Percentiles rank a stretch among this genome's conserved stretches.
Evolutionary conservation across 2,888 invertebrate genomes (phyloP).

Genomic region (Apocheima hispidaria): DNA sequence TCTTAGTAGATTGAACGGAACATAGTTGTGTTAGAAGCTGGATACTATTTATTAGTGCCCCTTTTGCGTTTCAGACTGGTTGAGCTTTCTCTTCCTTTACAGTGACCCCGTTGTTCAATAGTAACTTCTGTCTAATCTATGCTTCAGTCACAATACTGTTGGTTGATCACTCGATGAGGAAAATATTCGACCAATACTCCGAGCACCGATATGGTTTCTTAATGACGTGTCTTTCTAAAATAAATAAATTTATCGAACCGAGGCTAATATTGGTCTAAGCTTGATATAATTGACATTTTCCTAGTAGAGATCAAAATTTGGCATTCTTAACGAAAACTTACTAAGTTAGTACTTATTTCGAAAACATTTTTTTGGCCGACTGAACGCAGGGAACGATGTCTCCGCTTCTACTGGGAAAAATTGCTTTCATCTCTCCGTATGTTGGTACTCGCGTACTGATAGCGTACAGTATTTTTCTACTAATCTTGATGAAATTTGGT

Average conservation of each 20-base stretch:
- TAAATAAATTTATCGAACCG: constrained; percentile 12
- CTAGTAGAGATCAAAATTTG: background rate
- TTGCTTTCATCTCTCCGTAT: no score
- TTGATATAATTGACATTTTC: constrained; percentile 8
- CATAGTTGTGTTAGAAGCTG: background rate
- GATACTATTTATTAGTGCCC: background rate
- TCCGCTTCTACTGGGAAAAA: no score
- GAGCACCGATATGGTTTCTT: constrained; percentile 15
- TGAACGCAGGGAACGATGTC: no score
- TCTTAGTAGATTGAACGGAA: background rate
- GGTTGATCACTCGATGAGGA: constrained; percentile 43
- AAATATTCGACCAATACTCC: constrained; percentile 35
- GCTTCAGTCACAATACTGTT: constrained; percentile 23
- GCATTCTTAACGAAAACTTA: no score
- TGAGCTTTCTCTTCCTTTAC: constrained; percentile 17
- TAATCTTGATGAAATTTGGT: no score
- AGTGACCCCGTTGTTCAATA: background rate
- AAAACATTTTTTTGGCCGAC: no score
- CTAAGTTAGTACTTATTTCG: no score
- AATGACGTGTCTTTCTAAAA: constrained; percentile 1
- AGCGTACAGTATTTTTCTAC: no score
- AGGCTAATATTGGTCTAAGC: background rate
- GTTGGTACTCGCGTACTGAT: no score
- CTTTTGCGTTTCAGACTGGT: background rate
- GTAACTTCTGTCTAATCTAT: constrained; percentile 16